phyloP scores from a whole-genome alignment of 2,113 vertebrate genomes.

The Gymnocephalus cernua region DNA sequence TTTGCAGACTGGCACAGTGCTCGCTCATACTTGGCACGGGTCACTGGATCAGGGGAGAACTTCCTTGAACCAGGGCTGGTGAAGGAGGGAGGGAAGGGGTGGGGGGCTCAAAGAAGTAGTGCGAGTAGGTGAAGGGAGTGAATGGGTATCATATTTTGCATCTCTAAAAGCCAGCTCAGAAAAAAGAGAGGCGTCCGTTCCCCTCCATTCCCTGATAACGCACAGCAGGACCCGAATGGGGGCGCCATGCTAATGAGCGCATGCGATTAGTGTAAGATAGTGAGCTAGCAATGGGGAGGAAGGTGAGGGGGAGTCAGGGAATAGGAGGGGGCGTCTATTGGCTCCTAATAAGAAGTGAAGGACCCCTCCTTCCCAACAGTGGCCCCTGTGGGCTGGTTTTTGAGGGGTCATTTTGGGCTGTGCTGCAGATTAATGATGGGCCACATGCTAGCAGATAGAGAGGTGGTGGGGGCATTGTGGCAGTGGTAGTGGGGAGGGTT shows the following conservation, averaged over 20 bases:
- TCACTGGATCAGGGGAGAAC: slow-evolving; percentile 47
- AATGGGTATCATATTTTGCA: slow-evolving; percentile 77
- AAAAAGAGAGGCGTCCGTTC: slow-evolving; percentile 78
- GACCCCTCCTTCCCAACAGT: slow-evolving; percentile 68
- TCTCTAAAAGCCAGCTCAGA: slow-evolving; percentile 77
- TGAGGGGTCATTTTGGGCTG: slow-evolving; percentile 70
- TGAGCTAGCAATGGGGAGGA: slow-evolving; percentile 41
- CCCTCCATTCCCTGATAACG: slow-evolving; percentile 74
- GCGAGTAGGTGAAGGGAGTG: slow-evolving; percentile 41
- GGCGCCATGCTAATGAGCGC: slow-evolving; percentile 83
- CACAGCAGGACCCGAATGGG: slow-evolving; percentile 66
- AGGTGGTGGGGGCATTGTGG: neutral
- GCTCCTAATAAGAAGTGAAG: slow-evolving; percentile 71
- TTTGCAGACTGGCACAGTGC: slow-evolving; percentile 57
- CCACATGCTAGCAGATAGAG: slow-evolving; percentile 77
- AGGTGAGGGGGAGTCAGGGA: neutral
- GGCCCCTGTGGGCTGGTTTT: slow-evolving; percentile 60
- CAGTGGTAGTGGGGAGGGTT: slow-evolving; percentile 45
- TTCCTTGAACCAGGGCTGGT: slow-evolving; percentile 44
- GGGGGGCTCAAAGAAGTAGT: slow-evolving; percentile 18
- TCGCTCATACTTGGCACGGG: slow-evolving; percentile 61
- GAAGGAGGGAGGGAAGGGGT: slow-evolving; percentile 12
- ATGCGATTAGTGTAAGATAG: slow-evolving; percentile 74
- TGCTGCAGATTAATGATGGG: slow-evolving; percentile 81
- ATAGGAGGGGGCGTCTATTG: slow-evolving; percentile 41